Percentiles rank a stretch among this genome's conserved stretches.
phyloP scores from a whole-genome alignment of 2,113 vertebrate genomes.

The Gymnorhina tibicen region DNA sequence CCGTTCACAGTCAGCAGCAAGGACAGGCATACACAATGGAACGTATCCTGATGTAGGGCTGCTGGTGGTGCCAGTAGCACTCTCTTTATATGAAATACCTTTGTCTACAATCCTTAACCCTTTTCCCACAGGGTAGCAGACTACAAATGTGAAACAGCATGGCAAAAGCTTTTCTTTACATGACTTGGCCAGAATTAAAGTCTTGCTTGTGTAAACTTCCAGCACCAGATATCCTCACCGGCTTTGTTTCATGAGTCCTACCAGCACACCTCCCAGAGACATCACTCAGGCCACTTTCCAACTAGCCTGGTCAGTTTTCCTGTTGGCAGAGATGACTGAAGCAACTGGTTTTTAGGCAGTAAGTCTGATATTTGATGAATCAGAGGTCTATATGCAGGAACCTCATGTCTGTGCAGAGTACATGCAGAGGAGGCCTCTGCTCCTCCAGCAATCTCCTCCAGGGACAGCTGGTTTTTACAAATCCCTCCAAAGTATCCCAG shows the following conservation, averaged over 20 bases:
- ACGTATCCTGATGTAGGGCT: not conserved
- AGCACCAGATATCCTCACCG: not conserved
- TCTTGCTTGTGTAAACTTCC: not conserved
- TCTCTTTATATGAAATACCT: not conserved
- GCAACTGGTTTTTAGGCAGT: rapidly evolving
- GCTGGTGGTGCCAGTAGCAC: not conserved
- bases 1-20: not conserved
- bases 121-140: not conserved
- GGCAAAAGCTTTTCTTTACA: not conserved
- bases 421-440: not conserved
- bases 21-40: not conserved
- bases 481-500: not conserved
- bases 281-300: not conserved
- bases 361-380: not conserved
- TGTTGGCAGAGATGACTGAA: not conserved
- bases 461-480: not conserved
- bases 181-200: not conserved
- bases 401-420: not conserved
- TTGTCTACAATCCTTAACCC: not conserved
- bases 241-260: not conserved
- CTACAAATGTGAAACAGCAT: not conserved
- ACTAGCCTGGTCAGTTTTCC: not conserved
- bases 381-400: not conserved
- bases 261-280: not conserved
- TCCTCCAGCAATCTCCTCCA: not conserved